Evolutionary conservation across 2,888 invertebrate species (phyloP).

Genomic region (Eulithis testata): DNA sequence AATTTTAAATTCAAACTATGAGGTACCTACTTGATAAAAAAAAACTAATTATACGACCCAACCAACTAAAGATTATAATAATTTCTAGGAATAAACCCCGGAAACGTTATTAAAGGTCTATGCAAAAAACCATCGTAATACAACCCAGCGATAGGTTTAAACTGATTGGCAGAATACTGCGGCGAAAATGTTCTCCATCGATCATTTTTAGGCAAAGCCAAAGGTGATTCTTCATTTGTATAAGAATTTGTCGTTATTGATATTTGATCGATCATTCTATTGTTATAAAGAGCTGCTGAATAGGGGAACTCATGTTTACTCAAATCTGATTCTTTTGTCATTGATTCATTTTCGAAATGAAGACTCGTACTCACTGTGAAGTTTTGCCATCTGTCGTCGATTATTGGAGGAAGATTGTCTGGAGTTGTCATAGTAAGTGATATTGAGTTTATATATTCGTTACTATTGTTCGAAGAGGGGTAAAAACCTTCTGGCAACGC

Average conservation of each 20-base stretch:
- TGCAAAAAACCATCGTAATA: conserved; percentile 78
- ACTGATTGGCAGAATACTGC: conserved; percentile 49
- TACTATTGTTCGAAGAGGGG: conserved; percentile 29
- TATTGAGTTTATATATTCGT: conserved; percentile 24
- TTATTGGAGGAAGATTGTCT: conserved; percentile 36
- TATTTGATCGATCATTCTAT: conserved; percentile 64
- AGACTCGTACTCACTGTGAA: conserved; percentile 46
- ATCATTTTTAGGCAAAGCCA: conserved; percentile 59
- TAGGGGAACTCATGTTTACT: conserved; percentile 52
- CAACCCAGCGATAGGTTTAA: conserved; percentile 74
- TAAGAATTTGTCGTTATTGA: conserved; percentile 68
- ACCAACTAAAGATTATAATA: conserved; percentile 43
- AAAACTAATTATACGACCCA: conserved; percentile 1
- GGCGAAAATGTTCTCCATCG: conserved; percentile 63
- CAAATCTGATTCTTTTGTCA: conserved; percentile 39
- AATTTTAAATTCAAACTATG: too few species aligned
- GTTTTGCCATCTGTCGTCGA: conserved; percentile 49
- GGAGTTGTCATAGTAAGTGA: conserved; percentile 35
- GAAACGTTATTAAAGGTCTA: conserved; percentile 59
- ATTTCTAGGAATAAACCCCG: conserved; percentile 60
- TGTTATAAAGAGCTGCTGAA: conserved; percentile 59
- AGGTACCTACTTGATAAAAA: background rate
- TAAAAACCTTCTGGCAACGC: conserved; percentile 25
- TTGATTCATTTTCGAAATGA: conserved; percentile 29
- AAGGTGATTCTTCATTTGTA: conserved; percentile 58